phyloP scores from a whole-genome alignment of 2,888 invertebrate genomes.

The Lapara coniferarum region DNA sequence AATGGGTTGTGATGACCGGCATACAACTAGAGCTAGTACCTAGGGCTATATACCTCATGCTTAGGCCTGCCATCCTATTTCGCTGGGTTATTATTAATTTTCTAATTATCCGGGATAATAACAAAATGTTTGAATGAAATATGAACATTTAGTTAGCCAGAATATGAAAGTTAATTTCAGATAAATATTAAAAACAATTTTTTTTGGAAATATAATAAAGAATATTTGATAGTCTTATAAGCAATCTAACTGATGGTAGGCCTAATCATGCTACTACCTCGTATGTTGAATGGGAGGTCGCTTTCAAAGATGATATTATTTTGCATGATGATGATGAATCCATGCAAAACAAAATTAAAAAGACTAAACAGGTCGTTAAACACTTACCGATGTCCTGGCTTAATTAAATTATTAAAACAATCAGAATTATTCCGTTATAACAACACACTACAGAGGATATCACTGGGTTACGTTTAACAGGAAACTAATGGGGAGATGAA shows the following conservation, averaged over 20 bases:
- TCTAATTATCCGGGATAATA: too few species aligned
- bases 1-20: constrained; percentile 47
- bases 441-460: constrained; percentile 35
- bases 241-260: not conserved
- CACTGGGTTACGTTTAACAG: constrained; percentile 41
- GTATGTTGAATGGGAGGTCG: constrained; percentile 29
- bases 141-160: too few species aligned
- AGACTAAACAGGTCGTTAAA: constrained; percentile 37
- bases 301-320: constrained; percentile 37
- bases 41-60: constrained; percentile 63
- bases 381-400: constrained; percentile 55
- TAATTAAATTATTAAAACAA: constrained; percentile 30
- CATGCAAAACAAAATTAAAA: constrained; percentile 55
- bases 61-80: constrained; percentile 21
- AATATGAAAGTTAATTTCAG: too few species aligned
- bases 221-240: too few species aligned
- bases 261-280: not conserved
- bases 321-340: constrained; percentile 57
- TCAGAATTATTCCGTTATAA: constrained; percentile 35
- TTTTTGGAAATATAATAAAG: too few species aligned
- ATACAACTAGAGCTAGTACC: constrained; percentile 33
- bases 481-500: constrained; percentile 54
- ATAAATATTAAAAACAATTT: too few species aligned
- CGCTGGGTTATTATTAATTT: too few species aligned
- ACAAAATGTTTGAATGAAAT: too few species aligned